Conservation (phyloP, 2,797 vertebrate species). For the Leucoraja ocellata region DNA sequence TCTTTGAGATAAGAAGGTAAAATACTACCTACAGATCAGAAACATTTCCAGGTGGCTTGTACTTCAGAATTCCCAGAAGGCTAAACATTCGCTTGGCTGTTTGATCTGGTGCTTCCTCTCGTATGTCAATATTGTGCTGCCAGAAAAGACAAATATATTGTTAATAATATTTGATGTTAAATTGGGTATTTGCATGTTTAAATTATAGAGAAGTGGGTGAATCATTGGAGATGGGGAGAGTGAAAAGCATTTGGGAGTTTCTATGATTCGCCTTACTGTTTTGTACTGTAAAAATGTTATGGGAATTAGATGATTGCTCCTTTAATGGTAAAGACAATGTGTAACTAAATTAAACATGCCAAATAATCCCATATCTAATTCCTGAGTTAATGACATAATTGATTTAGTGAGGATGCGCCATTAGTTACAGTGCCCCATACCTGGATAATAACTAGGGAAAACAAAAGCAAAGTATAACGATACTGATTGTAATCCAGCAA, state of each 20-base stretch:
- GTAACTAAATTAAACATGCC: neutral
- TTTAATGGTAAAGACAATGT: neutral
- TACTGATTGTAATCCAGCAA: neutral
- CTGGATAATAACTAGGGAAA: neutral
- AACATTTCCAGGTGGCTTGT: conserved; percentile 74
- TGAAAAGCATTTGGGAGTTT: neutral
- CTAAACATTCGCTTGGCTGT: conserved; percentile 84
- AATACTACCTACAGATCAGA: conserved; percentile 74
- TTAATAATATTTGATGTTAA: neutral
- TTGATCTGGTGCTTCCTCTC: conserved; percentile 90
- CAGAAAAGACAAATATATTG: conserved; percentile 36
- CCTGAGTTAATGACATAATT: neutral
- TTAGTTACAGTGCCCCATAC: neutral
- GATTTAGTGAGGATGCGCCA: neutral
- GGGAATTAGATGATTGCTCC: neutral
- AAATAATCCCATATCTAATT: neutral
- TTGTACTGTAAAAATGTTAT: neutral
- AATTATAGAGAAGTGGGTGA: neutral
- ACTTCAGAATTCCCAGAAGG: conserved; percentile 85
- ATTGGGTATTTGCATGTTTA: neutral
- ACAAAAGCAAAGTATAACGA: neutral
- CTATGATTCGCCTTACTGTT: neutral
- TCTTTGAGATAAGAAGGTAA: neutral
- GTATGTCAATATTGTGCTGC: conserved; percentile 87
- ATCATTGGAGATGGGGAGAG: neutral